Evolutionary conservation across 2,797 vertebrate species (phyloP).

Genomic region (Sphaeramia orbicularis): DNA sequence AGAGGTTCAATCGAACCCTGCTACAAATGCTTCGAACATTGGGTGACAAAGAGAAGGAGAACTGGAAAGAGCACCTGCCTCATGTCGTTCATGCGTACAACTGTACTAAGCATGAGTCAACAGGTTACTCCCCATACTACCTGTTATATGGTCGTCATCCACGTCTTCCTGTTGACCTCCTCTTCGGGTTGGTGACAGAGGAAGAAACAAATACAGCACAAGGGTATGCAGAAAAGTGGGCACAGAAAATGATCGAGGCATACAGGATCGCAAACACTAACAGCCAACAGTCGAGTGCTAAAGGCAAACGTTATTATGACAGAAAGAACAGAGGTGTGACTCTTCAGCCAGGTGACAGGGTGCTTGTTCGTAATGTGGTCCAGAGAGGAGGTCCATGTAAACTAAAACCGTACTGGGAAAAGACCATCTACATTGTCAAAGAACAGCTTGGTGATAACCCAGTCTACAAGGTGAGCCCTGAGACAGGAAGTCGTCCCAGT

Average conservation of each 20-base stretch:
- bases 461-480: slow-evolving; percentile 28
- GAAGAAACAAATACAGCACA: background rate
- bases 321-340: slow-evolving; percentile 8
- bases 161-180: slow-evolving; percentile 18
- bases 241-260: slow-evolving; percentile 22
- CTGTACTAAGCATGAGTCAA: slow-evolving; percentile 16
- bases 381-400: slow-evolving; percentile 37
- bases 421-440: slow-evolving; percentile 24
- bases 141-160: slow-evolving; percentile 23
- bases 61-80: background rate
- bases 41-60: slow-evolving; percentile 1
- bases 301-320: slow-evolving; percentile 24
- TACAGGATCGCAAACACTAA: slow-evolving; percentile 22
- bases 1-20: slow-evolving; percentile 13
- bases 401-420: slow-evolving; percentile 17
- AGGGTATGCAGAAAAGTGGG: slow-evolving; percentile 30
- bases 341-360: slow-evolving; percentile 15
- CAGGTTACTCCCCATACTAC: slow-evolving; percentile 18
- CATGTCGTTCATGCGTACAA: slow-evolving; percentile 1
- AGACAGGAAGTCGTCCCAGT: background rate
- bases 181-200: slow-evolving; percentile 15
- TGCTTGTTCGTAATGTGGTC: slow-evolving; percentile 17
- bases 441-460: slow-evolving; percentile 25
- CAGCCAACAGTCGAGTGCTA: slow-evolving; percentile 27
- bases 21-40: slow-evolving; percentile 18